Evolutionary conservation across 2,797 vertebrate species (phyloP), one percentile per base, ranked within the genome.

Genomic region (Lophius americanus): DNA sequence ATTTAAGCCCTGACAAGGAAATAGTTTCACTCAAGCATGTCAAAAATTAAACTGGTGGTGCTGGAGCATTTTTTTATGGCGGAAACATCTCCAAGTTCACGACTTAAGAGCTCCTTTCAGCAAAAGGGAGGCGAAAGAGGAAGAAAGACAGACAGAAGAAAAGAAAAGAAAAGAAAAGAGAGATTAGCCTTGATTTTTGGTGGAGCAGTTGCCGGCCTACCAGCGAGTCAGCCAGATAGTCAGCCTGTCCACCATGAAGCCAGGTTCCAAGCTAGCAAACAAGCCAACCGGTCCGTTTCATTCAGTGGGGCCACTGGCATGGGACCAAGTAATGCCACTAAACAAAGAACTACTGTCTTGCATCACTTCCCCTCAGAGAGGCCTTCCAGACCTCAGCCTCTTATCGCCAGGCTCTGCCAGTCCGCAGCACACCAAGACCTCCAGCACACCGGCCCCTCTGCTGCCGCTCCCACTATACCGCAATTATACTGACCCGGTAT

Each of bases 301-400:
- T 92, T 94, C 89, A 91, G 80, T 48, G 71, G 80, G 89, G 85
- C 88, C 87, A 79, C 75, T 93, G 94, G 91, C 92, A 90, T 43
- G 75, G 82, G 78, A 90, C 92, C 93, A 94, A 92, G 89, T 88
- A 83, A 85, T 89, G 83, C 82, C 86, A 85, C 88, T 54, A 88
- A 92, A 94, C 94, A 94, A 94, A 94, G 93, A 90, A 85, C 92
- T 73, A 90, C 89, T 94, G 94, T 94, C 90, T 90, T 93, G 91
- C 91, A 93, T 93, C 92, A 91, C 88, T 93, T 93, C 91, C 88
- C 85, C 83, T 85, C 85, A 75, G 85, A 86, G 88, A 85, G 82
- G 87, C 90, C 70, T 77, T 85, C 87, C 89, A 84, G 90, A 87
- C 90, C 78, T 68, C 83, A 84, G 86, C 86, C 87, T 90, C 92